phyloP scores from a whole-genome alignment of 2,888 invertebrate species.

The Ichneumon xanthorius region DNA sequence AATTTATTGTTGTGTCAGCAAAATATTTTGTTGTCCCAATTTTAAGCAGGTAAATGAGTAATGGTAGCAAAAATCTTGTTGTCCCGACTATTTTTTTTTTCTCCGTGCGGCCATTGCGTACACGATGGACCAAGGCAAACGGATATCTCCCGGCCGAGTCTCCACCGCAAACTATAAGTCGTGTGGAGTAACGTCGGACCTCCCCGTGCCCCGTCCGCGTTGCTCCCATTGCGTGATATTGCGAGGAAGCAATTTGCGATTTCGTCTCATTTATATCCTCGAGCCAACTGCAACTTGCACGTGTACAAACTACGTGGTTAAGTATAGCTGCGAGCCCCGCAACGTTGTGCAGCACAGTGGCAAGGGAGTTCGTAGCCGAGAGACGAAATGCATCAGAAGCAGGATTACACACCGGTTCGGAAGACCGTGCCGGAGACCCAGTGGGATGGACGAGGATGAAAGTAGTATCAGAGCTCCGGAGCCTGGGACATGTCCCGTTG shows the following conservation, averaged over 20 bases:
- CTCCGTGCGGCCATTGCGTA: too few species aligned
- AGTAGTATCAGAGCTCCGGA: constrained; percentile 25
- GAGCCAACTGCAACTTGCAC: constrained; percentile 17
- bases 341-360: constrained; percentile 18
- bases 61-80: too few species aligned
- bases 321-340: not conserved
- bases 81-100: too few species aligned
- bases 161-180: not conserved
- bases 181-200: not conserved
- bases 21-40: too few species aligned
- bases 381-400: constrained; percentile 46
- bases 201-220: not conserved
- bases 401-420: constrained; percentile 31
- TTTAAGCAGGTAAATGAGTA: too few species aligned
- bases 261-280: constrained; percentile 50
- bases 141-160: constrained; percentile 13
- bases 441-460: constrained; percentile 18
- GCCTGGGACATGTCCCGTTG: constrained; percentile 61
- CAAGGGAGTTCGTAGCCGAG: constrained; percentile 14
- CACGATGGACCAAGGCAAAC: not conserved
- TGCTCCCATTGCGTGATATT: constrained; percentile 55
- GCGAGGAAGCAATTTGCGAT: constrained; percentile 59
- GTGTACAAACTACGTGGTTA: constrained; percentile 12
- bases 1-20: too few species aligned
- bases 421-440: constrained; percentile 11